These are phyloP conservation scores for Scortum barcoo DNA, from an alignment of 2,113 vertebrate species.

Conservation along the genomic window DNA sequence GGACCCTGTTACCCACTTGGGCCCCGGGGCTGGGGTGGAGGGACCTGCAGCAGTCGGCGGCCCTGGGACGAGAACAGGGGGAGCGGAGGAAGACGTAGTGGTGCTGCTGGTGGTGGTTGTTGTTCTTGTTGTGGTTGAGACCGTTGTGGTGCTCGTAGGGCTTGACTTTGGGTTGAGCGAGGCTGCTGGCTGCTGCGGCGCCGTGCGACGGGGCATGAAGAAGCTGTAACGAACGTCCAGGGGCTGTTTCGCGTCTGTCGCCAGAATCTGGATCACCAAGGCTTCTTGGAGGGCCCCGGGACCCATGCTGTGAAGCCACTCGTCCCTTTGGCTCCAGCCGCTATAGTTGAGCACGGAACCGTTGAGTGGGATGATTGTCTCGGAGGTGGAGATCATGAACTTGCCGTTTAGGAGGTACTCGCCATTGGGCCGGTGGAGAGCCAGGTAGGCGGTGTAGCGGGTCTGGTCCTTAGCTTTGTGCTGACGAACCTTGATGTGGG, in stretches of 20 bases:
- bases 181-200: conserved; percentile 61
- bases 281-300: conserved; percentile 90
- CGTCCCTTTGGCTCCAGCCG: conserved; percentile 96
- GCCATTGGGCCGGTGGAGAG: conserved; percentile 89
- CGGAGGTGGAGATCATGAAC: conserved; percentile 98
- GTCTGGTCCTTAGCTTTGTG: conserved; percentile 94
- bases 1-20: conserved; percentile 91
- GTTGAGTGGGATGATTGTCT: conserved; percentile 93
- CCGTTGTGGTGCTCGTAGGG: conserved; percentile 14
- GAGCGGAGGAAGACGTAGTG: conserved; percentile 68
- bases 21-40: conserved; percentile 69
- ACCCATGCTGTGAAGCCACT: conserved; percentile 94
- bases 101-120: conserved; percentile 47
- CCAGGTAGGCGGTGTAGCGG: conserved; percentile 94
- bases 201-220: conserved; percentile 88
- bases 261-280: conserved; percentile 93
- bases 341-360: conserved; percentile 98
- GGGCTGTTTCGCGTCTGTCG: conserved; percentile 91
- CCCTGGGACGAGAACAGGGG: conserved; percentile 71
- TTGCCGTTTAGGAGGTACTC: conserved; percentile 97
- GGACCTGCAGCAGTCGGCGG: conserved; percentile 56
- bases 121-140: conserved; percentile 51
- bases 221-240: conserved; percentile 97
- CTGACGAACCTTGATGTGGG: conserved; percentile 96
- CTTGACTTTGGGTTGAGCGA: conserved; percentile 18